These are phyloP conservation scores for Lasioglossum baleicum DNA, from an alignment of 1,140 invertebrate genomes.

Conservation along the genomic window DNA sequence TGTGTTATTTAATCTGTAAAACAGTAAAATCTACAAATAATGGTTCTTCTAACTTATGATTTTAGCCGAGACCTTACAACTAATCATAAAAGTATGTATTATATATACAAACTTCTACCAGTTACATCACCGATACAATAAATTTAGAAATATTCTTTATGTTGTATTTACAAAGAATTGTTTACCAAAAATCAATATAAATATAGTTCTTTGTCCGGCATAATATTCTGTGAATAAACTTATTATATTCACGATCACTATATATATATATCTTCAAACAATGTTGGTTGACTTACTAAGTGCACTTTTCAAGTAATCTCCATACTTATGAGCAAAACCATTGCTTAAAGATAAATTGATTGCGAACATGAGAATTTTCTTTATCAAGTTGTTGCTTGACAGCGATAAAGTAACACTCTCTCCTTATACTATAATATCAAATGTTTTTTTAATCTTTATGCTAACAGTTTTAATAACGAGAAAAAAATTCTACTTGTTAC, in stretches of 20 bases:
- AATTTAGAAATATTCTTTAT: slow-evolving; percentile 39
- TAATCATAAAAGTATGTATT: slow-evolving; percentile 38
- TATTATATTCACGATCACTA: slow-evolving; percentile 44
- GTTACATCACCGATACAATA: slow-evolving; percentile 28
- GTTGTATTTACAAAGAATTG: slow-evolving; percentile 26
- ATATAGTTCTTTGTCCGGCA: slow-evolving; percentile 5
- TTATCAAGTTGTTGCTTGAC: slow-evolving; percentile 30
- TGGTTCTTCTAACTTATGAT: slow-evolving; percentile 26
- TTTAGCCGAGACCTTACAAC: slow-evolving; percentile 34
- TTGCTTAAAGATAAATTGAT: slow-evolving; percentile 26
- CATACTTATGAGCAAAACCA: not conserved
- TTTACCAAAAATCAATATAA: not conserved
- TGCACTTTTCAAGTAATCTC: not conserved
- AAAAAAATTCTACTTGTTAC: slow-evolving; percentile 32
- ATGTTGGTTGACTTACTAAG: not conserved
- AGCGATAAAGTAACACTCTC: slow-evolving; percentile 14
- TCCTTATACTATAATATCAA: slow-evolving; percentile 28
- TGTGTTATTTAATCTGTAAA: slow-evolving; percentile 40
- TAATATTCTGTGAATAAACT: slow-evolving; percentile 46
- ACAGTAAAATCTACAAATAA: slow-evolving; percentile 32
- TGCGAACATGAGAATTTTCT: slow-evolving; percentile 44
- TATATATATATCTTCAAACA: slow-evolving; percentile 29
- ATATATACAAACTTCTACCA: slow-evolving; percentile 30
- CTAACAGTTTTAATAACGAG: slow-evolving; percentile 6
- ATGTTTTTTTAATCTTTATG: slow-evolving; percentile 15